phyloP scores from a whole-genome alignment of 2,113 vertebrate genomes.

The Pluvialis apricaria region DNA sequence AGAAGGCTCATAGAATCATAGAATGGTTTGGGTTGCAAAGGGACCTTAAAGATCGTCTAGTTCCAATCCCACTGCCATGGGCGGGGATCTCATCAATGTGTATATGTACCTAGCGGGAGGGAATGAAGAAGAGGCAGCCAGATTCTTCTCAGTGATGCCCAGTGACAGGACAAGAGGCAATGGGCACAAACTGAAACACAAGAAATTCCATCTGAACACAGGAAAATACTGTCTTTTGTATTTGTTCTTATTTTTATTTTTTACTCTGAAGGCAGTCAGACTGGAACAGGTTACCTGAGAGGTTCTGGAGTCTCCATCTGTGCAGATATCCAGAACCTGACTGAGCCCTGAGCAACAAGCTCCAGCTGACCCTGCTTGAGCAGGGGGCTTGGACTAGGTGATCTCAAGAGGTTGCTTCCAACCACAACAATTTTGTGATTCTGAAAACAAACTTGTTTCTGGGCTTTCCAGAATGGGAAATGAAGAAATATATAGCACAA shows the following conservation, averaged over 20 bases:
- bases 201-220: background rate
- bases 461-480: background rate
- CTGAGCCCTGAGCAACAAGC: background rate
- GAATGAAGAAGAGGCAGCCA: background rate
- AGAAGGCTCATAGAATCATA: background rate
- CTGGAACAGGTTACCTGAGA: background rate
- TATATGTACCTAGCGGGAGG: background rate
- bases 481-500: background rate
- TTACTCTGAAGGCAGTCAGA: background rate
- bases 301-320: background rate
- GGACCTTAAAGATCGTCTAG: no score
- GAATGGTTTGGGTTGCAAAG: no score
- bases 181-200: background rate
- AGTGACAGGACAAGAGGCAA: background rate
- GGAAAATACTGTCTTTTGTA: background rate
- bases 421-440: background rate
- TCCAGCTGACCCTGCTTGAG: background rate
- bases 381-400: background rate
- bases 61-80: no score
- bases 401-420: background rate
- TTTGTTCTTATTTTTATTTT: no score
- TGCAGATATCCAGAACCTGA: background rate
- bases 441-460: background rate
- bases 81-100: background rate
- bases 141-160: background rate